Evolutionary conservation across 2,888 invertebrate genomes (phyloP).

Genomic region (Polietes domitor): DNA sequence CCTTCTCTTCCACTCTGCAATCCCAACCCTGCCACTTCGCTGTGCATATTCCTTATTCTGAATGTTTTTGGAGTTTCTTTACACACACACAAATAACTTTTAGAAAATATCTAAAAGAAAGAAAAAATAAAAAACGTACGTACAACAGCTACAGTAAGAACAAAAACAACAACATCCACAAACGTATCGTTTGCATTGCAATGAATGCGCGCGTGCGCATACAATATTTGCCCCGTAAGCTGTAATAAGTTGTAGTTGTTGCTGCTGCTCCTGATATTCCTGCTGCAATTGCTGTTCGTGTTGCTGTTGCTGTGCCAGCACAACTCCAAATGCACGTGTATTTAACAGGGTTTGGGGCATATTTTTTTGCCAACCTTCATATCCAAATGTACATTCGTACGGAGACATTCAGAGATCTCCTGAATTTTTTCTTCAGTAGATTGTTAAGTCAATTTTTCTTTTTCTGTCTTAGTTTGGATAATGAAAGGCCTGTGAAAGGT

Average conservation of each 20-base stretch:
- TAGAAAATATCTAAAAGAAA: constrained; percentile 25
- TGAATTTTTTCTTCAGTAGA: neutral
- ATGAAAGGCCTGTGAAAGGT: too few species aligned
- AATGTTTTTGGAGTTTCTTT: neutral
- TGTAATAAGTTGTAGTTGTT: constrained; percentile 53
- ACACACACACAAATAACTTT: constrained; percentile 31
- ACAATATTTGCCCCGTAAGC: constrained; percentile 73
- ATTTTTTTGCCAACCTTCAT: constrained; percentile 12
- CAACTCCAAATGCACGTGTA: constrained; percentile 38
- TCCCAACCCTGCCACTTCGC: neutral
- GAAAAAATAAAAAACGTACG: constrained; percentile 36
- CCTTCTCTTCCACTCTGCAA: too few species aligned
- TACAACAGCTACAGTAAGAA: constrained; percentile 54
- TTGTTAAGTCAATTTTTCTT: neutral
- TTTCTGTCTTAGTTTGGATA: too few species aligned
- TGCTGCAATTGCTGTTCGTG: constrained; percentile 34
- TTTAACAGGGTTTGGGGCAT: constrained; percentile 40
- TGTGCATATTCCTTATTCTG: constrained; percentile 14
- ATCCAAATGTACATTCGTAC: neutral
- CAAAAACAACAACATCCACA: constrained; percentile 42
- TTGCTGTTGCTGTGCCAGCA: constrained; percentile 54
- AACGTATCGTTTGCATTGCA: constrained; percentile 61
- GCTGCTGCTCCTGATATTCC: neutral
- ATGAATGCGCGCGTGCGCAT: constrained; percentile 76
- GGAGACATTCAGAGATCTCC: neutral